Percentiles rank a stretch among this genome's conserved stretches.
Conservation (phyloP, 2,797 vertebrate species). For the Betta splendens region DNA sequence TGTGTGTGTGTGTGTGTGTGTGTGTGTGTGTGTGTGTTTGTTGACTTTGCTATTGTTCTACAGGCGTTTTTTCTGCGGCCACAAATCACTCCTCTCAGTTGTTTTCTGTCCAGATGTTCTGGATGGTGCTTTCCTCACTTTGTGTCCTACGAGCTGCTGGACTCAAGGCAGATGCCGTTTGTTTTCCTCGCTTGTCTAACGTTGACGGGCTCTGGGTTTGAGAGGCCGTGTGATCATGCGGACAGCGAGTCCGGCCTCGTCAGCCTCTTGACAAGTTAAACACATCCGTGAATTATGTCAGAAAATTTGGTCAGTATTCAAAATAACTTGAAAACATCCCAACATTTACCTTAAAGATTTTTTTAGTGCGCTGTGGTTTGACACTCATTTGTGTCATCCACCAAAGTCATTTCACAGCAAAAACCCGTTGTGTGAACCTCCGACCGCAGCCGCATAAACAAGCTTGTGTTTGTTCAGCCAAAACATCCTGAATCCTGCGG, state of each 20-base stretch:
- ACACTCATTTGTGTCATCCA: slow-evolving; percentile 33
- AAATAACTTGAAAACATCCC: slow-evolving; percentile 1
- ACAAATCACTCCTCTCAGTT: slow-evolving; percentile 31
- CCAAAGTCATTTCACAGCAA: slow-evolving; percentile 42
- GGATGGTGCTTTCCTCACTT: slow-evolving; percentile 11
- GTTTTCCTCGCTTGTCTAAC: slow-evolving; percentile 39
- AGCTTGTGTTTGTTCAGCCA: slow-evolving; percentile 50
- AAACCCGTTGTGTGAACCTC: slow-evolving; percentile 18
- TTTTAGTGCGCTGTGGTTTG: slow-evolving; percentile 31
- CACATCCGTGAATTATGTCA: slow-evolving; percentile 28
- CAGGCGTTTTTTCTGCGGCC: slow-evolving; percentile 34
- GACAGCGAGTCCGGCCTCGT: slow-evolving; percentile 30
- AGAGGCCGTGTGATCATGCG: slow-evolving; percentile 18
- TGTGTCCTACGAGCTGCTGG: slow-evolving; percentile 26
- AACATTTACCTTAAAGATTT: neutral
- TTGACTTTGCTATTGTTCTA: slow-evolving; percentile 54
- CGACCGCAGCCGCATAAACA: slow-evolving; percentile 54
- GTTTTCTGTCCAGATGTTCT: slow-evolving; percentile 41
- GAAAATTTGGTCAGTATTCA: slow-evolving; percentile 18
- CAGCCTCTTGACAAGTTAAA: slow-evolving; percentile 6
- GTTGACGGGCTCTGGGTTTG: slow-evolving; percentile 10
- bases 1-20: slow-evolving; percentile 17
- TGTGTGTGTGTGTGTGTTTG: too few species aligned
- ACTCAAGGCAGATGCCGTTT: slow-evolving; percentile 39
- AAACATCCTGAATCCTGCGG: slow-evolving; percentile 60